Evolutionary conservation across 2,888 invertebrate genomes (phyloP), one percentile per base, ranked within the genome.

Genomic region (Coleophora flavipennella): DNA sequence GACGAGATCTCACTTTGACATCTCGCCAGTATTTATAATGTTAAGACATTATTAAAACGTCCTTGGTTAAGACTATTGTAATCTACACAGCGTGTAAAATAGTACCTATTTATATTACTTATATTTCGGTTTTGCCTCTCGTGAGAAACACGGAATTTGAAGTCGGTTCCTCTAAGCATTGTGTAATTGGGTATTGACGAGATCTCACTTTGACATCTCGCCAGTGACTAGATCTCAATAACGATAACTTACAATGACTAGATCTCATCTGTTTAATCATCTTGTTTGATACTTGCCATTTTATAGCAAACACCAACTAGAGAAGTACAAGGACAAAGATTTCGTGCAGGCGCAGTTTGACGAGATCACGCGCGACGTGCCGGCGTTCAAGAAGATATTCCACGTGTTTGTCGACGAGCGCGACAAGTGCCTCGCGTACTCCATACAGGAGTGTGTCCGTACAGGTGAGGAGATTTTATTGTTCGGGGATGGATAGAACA

Each of bases 401-500:
- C 79, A 80, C 46, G 84, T 83, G 39, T 81, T 84, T 46, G 84
- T 84, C 12, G 81, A 84, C 45, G 84, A 83, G 54, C 72, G 84
- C 25, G 84, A 84, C 49, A 76, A 67, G 45, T 84, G 84, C 53
- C 69, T 83, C 9, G 81, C 83, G 12, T 84, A 70, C 55, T 83
- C 83, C 0, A 50, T 83, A 44, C 83, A 84, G 52, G 80, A 83
- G 49, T 80, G 80, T 64, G 78, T 81, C 43, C 72, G 71, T 51
- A 60, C 70, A 45, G 76, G 83, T 63, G 52, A 62, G 60, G 20
- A 3, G 3, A 3, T 20, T 3, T 20, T 20, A 6, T 4, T 20
- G 20, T 20, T 20, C 6, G 3, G 6, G 3, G 20, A n/a, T n/a
- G n/a, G n/a, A n/a, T 20, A 20, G 20, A 20, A 20, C 6, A 20